Conservation (phyloP, 2,113 vertebrate genomes). For the Percina caprodes region DNA sequence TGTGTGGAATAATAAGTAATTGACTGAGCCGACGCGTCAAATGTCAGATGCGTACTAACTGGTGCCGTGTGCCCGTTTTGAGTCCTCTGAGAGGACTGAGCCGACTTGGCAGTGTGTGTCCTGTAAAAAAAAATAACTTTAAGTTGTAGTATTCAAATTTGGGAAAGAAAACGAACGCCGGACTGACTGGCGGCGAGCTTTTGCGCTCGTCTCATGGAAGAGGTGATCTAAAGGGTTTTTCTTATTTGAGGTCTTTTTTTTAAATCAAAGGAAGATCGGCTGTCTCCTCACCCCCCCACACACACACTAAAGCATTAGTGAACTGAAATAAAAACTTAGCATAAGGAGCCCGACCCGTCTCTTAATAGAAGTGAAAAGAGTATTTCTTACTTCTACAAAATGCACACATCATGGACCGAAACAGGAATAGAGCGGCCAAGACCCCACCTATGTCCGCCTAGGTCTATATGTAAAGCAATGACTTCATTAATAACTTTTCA, state of each 20-base stretch:
- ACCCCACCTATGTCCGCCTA: background rate
- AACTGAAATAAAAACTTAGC: background rate
- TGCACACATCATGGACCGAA: background rate
- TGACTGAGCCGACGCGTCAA: slow-evolving; percentile 37
- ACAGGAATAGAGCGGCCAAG: background rate
- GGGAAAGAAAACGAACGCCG: no score
- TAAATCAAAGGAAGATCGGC: background rate
- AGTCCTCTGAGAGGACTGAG: background rate
- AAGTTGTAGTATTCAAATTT: background rate
- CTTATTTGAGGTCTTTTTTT: background rate
- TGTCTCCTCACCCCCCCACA: background rate
- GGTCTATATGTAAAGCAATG: background rate
- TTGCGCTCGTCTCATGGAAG: background rate
- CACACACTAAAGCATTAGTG: no score
- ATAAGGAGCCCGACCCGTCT: background rate
- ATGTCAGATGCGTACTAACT: slow-evolving; percentile 44
- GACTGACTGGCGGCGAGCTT: background rate
- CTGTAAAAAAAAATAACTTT: background rate
- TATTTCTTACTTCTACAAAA: background rate
- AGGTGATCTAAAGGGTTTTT: background rate
- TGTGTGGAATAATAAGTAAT: slow-evolving; percentile 51
- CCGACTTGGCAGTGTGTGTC: background rate
- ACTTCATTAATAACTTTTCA: slow-evolving; percentile 25
- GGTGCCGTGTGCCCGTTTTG: slow-evolving; percentile 4
- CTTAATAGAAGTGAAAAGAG: background rate